Evolutionary conservation across 2,113 vertebrate species (phyloP).

Genomic region (Sylvilagus bachmani): DNA sequence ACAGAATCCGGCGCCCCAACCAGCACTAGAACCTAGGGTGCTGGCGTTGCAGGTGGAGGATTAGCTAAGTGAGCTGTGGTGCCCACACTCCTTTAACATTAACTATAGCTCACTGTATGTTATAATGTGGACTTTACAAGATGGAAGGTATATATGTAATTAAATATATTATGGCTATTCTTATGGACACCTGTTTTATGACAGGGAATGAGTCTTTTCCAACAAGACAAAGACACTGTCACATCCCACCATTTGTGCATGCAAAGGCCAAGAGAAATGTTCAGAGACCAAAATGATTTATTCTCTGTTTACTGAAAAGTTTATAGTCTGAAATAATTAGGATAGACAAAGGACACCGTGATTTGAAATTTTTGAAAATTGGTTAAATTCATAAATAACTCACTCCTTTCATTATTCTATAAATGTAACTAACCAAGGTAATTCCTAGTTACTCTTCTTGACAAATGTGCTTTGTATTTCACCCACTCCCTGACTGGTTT

Average conservation of each 20-base stretch:
- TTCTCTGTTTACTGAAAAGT: neutral
- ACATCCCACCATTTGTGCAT: neutral
- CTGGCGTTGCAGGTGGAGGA: too few relatives aligned
- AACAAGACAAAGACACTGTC: neutral
- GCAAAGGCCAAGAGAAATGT: neutral
- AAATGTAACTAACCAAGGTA: neutral
- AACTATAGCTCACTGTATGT: neutral
- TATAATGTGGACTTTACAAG: neutral
- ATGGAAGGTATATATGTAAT: neutral
- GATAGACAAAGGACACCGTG: neutral
- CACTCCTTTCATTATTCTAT: neutral
- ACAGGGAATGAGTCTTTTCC: neutral
- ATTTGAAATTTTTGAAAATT: slow-evolving; percentile 36
- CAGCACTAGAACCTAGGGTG: too few relatives aligned
- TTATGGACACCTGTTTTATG: neutral
- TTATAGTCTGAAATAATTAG: slow-evolving; percentile 34
- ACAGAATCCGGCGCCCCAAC: too few relatives aligned
- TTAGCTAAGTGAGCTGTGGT: too few relatives aligned
- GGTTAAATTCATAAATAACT: slow-evolving; percentile 32
- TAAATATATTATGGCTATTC: neutral
- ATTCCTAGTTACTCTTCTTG: neutral
- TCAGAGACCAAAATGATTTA: neutral
- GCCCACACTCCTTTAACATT: neutral
- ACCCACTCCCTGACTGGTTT: neutral
- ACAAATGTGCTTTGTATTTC: slow-evolving; percentile 28